Evolutionary conservation across 2,888 invertebrate species (phyloP).

Genomic region (Myopa testacea): DNA sequence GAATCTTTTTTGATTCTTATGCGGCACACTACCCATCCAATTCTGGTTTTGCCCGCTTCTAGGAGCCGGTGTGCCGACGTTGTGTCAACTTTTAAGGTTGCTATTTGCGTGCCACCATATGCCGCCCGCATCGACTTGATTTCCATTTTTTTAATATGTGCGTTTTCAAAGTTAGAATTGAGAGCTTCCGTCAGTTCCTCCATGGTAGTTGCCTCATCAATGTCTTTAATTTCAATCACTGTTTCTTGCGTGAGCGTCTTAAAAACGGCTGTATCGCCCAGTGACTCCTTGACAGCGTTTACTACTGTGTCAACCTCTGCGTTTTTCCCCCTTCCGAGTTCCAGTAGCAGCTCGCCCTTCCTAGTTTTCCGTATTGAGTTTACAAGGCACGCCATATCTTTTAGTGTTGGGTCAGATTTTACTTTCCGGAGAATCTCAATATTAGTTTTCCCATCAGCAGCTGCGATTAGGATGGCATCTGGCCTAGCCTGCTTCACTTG

Average conservation of each 20-base stretch:
- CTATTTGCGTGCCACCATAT: not conserved
- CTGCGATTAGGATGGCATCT: not conserved
- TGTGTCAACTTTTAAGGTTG: not conserved
- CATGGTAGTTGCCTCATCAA: not conserved
- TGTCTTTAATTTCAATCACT: not conserved
- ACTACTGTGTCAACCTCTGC: not conserved
- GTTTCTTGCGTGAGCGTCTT: no score
- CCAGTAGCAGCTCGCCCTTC: not conserved
- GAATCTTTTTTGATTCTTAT: not conserved
- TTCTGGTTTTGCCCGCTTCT: not conserved
- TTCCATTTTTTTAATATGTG: no score
- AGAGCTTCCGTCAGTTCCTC: not conserved
- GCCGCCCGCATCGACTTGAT: not conserved
- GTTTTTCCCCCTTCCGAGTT: not conserved
- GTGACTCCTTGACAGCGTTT: no score
- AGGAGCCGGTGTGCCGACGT: not conserved
- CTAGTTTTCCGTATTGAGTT: not conserved
- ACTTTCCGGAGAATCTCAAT: conserved; percentile 1
- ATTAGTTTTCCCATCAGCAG: not conserved
- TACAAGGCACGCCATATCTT: not conserved
- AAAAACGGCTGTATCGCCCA: no score
- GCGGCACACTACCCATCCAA: not conserved
- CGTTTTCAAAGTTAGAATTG: no score
- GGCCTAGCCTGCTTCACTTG: not conserved
- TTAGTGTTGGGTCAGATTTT: not conserved